Evolutionary conservation across 2,888 invertebrate genomes (phyloP), one percentile per base, ranked within the genome.

Genomic region (Plagodis dolabraria): DNA sequence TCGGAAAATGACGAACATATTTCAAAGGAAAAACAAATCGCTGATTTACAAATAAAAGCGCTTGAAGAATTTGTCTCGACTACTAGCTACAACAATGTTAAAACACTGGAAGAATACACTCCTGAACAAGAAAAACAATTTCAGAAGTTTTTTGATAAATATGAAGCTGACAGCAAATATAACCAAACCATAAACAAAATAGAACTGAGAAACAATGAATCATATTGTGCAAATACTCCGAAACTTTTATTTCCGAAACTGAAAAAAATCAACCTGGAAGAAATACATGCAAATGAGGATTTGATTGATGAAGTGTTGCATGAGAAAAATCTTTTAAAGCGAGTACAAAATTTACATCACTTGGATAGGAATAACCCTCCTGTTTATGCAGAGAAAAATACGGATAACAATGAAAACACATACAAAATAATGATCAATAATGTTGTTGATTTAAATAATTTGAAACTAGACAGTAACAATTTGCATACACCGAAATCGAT

Each of bases 31-130:
- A 61, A 52, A 43, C 42, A 58, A 47, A 53, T 63, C 33, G 34
- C 33, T 22, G 60, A 67, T 40, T 47, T n/a, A 0, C 67, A 65
- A 58, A 44, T 65, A 1, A 61, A 63, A 47, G 63, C 61, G 51
- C 59, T 67, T 7, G 58, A 65, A 51, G 57, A 65, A 5, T 63
- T 63, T 53, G 34, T 57, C 8, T 50, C 33, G 12, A 63, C 57
- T 7, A 47, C 51, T 34, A 34, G 47, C 6, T 35, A 34, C 5
- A 12, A 12, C 9, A 50, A 45, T 7, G 5, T 10, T 6, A 35
- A 47, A 33, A 53, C 42, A 0, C 11, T 33, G 5, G 8, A 36
- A 40, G 33, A 5, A 7, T 35, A 45, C 10, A 54, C 54, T 38
- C 9, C 6, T 44, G 42, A 50, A 36, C 40, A 55, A 43, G 38